Conservation (phyloP, 2,888 invertebrate species). For the Drosophila differens region DNA sequence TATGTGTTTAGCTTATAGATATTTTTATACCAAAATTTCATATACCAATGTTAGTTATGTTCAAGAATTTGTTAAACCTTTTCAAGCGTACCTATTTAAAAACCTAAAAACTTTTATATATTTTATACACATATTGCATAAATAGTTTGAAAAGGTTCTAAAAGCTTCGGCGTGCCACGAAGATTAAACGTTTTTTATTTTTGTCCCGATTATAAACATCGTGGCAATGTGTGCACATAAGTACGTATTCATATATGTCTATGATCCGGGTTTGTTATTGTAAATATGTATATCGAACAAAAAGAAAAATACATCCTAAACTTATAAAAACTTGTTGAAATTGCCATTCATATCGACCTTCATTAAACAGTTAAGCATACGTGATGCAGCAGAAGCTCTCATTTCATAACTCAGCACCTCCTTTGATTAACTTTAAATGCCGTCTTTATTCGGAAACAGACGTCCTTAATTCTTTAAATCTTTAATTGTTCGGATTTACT, state of each 20-base stretch:
- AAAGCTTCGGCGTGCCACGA: constrained; percentile 35
- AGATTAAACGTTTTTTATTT: constrained; percentile 23
- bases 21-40: constrained; percentile 65
- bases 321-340: neutral
- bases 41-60: constrained; percentile 58
- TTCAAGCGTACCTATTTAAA: constrained; percentile 13
- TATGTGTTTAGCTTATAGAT: constrained; percentile 29
- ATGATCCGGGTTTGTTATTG: constrained; percentile 45
- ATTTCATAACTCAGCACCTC: neutral
- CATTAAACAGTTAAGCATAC: too few relatives aligned
- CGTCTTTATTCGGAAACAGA: neutral
- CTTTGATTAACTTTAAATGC: neutral
- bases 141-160: constrained; percentile 25
- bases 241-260: neutral
- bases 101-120: neutral
- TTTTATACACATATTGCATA: neutral
- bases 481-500: neutral
- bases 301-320: constrained; percentile 17
- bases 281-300: constrained; percentile 52
- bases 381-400: too few relatives aligned
- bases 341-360: neutral
- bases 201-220: neutral
- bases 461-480: neutral
- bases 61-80: constrained; percentile 26
- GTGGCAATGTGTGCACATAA: constrained; percentile 19